Evolutionary conservation across 35 echinoderm and acorn worm species (phyloP), one percentile per base, ranked within the genome.

Genomic region (Amphiura filiformis): DNA sequence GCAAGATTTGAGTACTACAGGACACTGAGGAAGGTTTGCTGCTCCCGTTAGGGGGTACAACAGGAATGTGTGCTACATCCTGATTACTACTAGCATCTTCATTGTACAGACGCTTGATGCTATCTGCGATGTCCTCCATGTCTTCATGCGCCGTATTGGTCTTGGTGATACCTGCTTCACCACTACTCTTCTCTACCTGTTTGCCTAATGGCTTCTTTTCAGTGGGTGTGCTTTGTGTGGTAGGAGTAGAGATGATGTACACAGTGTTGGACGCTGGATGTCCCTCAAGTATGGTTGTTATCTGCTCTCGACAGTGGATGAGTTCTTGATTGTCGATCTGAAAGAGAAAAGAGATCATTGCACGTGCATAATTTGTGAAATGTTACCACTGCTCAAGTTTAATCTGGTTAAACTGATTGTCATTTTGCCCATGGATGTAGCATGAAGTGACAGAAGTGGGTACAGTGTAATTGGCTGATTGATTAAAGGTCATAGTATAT

Each of bases 81-180:
- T 52, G 80, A 64, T 22, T 38, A 81, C 31, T 35, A 57, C 77
- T 30, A 12, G 78, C 86, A 77, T 91, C 92, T 90, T 94, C 91
- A 75, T 98, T 88, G 57, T 93, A 92, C 44, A 94, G 91, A 82
- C 93, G 93, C 92, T 98, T 98, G 70, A 98, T 94, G 42, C 89
- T 98, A 52, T 52, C 44, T 56, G 88, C 92, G 61, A 94, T 88
- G 35, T 94, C 93, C 28, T 94, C 92, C n/a, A 77, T 34, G 41
- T 89, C 86, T 36, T 89, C 89, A 52, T 52, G 44, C 44, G 20
- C 75, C 87, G n/a, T n/a, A n/a, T n/a, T n/a, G n/a, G n/a, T n/a
- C 84, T 17, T n/a, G 4, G 15, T 91, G 61, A 34, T 91, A 94
- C 87, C 89, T 90, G 0, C 87, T 86, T n/a, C n/a, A n/a, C n/a